Evolutionary conservation across 53 echinoderm and acorn worm species (phyloP), one percentile per base, ranked within the genome.

Genomic region (Echinarachnius parma): DNA sequence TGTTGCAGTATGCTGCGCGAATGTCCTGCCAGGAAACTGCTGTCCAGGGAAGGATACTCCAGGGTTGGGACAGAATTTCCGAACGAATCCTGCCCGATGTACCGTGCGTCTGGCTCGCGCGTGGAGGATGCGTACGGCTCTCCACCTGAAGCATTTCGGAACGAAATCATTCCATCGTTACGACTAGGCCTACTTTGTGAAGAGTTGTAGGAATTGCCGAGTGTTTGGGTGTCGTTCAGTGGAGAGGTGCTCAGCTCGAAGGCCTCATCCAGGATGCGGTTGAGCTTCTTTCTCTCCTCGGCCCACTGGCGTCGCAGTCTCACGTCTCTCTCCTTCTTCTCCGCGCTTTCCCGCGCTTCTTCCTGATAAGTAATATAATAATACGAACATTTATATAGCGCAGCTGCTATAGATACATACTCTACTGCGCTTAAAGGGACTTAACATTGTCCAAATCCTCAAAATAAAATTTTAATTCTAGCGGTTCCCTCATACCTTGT

Each of bases 211-310:
- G n/a, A n/a, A 34, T 60, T 60, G 20, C 61, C 32, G 15, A 23
- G 1, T 4, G 25, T 11, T 21, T 35, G 39, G 2, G 31, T 32
- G 59, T 32, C 59, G 9, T 20, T 19, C 9, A 80, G 50, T 10
- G 48, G 25, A 3, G 71, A 32, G 8, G 71, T 48, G 2, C 55
- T 80, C 11, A 80, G 69, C 0, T 15, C 31, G 61, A 80, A 80
- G 0, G 80, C 70, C 9, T 80, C 80, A 31, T 80, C 80, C 27
- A 80, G 60, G 29, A 80, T 69, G 33, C 60, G 59, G 42, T 70
- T 71, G 33, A 80, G 23, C 34, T 61, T 35, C 35, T 80, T 80
- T 22, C 80, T 34, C 52, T 70, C 80, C 35, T 80, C 70, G 9
- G 45, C 60, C 80, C 80, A 80, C 48, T 70, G 59, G 28, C 80